phyloP scores from a whole-genome alignment of 2,888 invertebrate genomes.

The Druceiella hillmani region DNA sequence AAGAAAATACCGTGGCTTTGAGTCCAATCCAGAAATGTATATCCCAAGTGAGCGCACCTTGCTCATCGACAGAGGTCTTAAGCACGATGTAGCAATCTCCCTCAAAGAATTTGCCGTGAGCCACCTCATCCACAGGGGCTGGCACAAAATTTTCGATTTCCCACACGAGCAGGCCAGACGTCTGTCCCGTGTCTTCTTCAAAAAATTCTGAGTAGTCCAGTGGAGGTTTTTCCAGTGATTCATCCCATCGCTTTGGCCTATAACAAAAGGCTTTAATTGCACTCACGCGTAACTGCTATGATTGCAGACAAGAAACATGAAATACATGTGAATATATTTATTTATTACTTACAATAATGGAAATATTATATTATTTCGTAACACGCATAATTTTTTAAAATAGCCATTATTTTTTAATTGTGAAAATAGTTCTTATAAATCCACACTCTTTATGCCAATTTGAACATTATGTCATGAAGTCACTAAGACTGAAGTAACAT shows the following conservation, averaged over 20 bases:
- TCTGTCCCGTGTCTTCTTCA: conserved; percentile 90
- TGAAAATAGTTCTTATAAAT: too few species aligned
- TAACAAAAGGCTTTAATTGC: too few species aligned
- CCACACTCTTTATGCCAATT: too few species aligned
- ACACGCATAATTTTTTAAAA: too few species aligned
- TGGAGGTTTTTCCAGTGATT: conserved; percentile 89
- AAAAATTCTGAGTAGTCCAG: conserved; percentile 97
- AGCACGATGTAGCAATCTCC: conserved; percentile 98
- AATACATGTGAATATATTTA: too few species aligned
- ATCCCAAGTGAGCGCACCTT: conserved; percentile 83
- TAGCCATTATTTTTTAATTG: too few species aligned
- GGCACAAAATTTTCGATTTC: conserved; percentile 99
- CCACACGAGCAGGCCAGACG: conserved; percentile 92
- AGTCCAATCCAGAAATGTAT: conserved; percentile 99
- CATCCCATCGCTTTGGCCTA: conserved; percentile 93
- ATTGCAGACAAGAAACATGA: too few species aligned
- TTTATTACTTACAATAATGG: too few species aligned
- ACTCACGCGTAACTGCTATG: too few species aligned
- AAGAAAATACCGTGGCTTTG: conserved; percentile 79
- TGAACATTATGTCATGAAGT: too few species aligned
- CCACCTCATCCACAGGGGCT: conserved; percentile 84
- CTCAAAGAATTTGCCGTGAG: conserved; percentile 97
- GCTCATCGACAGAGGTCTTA: conserved; percentile 80
- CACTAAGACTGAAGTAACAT: too few species aligned
- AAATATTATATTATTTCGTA: too few species aligned